Conservation (phyloP, 2,797 vertebrate species). For the Dermochelys coriacea region DNA sequence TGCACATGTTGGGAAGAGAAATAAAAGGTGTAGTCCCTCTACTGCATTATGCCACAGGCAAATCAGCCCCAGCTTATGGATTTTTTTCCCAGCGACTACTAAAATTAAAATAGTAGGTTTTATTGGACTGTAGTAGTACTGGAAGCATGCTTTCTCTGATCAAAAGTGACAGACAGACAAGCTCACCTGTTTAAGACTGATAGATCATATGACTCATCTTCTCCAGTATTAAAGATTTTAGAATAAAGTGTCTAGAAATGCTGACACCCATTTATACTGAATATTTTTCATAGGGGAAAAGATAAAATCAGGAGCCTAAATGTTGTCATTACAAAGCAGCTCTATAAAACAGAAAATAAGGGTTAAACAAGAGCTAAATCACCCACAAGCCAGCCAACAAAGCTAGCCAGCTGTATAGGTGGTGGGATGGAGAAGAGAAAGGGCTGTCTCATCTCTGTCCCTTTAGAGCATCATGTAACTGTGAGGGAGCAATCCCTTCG, state of each 20-base stretch:
- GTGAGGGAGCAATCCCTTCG: background rate
- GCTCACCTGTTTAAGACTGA: conserved; percentile 43
- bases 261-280: background rate
- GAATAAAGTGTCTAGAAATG: conserved; percentile 28
- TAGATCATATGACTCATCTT: conserved; percentile 27
- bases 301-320: conserved; percentile 42
- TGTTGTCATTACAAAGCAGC: background rate
- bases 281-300: background rate
- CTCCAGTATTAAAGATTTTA: conserved; percentile 34
- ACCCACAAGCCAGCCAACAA: background rate
- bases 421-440: background rate
- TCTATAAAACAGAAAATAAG: background rate
- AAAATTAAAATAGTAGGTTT: conserved; percentile 71
- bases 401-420: background rate
- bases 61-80: conserved; percentile 23
- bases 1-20: conserved; percentile 19
- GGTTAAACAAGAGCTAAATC: background rate
- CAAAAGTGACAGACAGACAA: conserved; percentile 60
- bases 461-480: background rate
- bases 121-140: conserved; percentile 12
- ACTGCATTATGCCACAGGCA: conserved; percentile 27
- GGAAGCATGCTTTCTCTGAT: conserved; percentile 54
- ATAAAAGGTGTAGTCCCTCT: conserved; percentile 45
- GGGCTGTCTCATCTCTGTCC: accelerated
- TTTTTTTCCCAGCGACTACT: background rate